Evolutionary conservation across 2,888 invertebrate genomes (phyloP), one percentile per base, ranked within the genome.

Genomic region (Nysson spinosus): DNA sequence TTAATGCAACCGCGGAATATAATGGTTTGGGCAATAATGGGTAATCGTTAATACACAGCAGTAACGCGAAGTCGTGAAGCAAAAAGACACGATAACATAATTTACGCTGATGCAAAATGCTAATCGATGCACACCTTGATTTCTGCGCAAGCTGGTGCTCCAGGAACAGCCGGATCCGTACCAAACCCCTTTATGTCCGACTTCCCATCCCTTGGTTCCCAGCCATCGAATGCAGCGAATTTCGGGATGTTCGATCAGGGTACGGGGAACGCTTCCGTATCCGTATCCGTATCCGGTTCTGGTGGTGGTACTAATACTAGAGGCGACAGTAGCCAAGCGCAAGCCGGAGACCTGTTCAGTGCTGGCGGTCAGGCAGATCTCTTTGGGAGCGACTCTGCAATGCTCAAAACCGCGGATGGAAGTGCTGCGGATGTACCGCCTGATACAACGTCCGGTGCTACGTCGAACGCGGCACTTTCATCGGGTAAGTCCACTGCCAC

Each of bases 171-270:
- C 75, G 86, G 86, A 74, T 81, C 83, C 78, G 80, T 85, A 82
- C 90, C 90, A 77, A 92, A 92, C 89, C 92, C 92, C 63, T 92
- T 92, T 88, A 91, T 90, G 90, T 90, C 90, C 84, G 90, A 90
- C 88, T 77, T 86, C 87, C 75, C 88, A 83, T 69, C 88, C 88
- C 69, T 79, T 51, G 71, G 76, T 67, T 58, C 74, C 61, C 77
- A 79, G 57, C 58, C 69, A 74, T 16, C 57, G 16, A 58, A 47
- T 63, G 51, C 72, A 50, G 75, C 73, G 58, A 74, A 58, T 47
- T 69, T 81, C 62, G 83, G 83, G 56, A 62, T 83, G 63, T 85
- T 84, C 71, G 82, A 82, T 54, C 72, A 73, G 63, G 64, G 43
- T 56, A 57, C 71, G 40, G 56, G 67, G 5, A 51, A 70, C 50